Evolutionary conservation across 1,140 invertebrate species (phyloP).

Genomic region (Halesus radiatus): DNA sequence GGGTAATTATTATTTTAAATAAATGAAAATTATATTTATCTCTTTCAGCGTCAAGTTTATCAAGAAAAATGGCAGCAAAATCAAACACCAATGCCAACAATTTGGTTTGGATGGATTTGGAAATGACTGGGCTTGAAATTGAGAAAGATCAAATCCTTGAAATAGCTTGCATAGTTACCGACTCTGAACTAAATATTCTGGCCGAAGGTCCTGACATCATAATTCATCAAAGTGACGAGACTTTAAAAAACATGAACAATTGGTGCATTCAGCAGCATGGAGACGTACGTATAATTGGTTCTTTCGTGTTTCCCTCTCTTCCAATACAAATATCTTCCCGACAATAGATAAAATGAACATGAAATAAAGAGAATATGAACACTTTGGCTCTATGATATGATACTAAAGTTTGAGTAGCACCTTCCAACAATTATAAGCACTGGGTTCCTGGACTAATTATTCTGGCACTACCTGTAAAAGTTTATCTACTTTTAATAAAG

Average conservation of each 20-base stretch:
- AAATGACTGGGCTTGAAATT: constrained; percentile 86
- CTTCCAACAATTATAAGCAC: too few species aligned
- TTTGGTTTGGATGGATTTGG: constrained; percentile 72
- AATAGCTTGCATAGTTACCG: constrained; percentile 90
- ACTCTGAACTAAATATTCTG: constrained; percentile 83
- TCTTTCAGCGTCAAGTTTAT: constrained; percentile 1
- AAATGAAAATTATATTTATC: not conserved
- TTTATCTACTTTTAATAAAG: too few species aligned
- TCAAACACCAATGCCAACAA: constrained; percentile 28
- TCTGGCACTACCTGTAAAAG: too few species aligned
- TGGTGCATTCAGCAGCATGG: constrained; percentile 88
- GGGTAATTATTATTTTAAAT: too few species aligned
- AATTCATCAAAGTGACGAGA: constrained; percentile 82
- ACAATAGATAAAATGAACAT: too few species aligned
- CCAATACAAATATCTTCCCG: too few species aligned
- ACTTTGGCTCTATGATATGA: too few species aligned
- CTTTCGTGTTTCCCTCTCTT: too few species aligned
- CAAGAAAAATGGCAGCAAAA: not conserved
- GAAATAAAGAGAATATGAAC: too few species aligned
- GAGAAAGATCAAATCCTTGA: constrained; percentile 87
- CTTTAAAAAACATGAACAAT: constrained; percentile 84
- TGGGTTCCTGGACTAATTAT: too few species aligned
- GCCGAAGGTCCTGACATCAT: constrained; percentile 85
- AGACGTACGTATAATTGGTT: constrained; percentile 66
- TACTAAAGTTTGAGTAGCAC: too few species aligned